Base-by-base conservation (phyloP, 2,113 vertebrate species). In the Vombatus ursinus region DNA sequence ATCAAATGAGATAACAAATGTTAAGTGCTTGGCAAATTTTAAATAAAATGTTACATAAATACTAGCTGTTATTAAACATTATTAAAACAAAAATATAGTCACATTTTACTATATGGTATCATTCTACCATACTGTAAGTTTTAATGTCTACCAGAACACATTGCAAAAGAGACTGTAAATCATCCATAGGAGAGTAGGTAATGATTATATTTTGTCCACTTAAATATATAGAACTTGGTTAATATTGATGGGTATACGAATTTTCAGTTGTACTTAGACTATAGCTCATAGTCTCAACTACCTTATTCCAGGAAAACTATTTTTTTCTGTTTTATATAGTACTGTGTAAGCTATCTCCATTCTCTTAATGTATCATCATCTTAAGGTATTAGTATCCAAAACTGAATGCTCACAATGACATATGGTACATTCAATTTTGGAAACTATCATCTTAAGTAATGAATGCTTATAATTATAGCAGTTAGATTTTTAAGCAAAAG, bases 321-420 rank as follows among this genome's bases (percentile, higher is more conserved):
- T 94, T 96, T 50, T 7, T 96, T 89, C 96, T 96, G 95, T 96
- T 96, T 93, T 92, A 96, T 95, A 90, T 44, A 61, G 95, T 14
- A 26, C 93, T 90, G 92, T 91, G 50, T 89, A 94, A 94, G 92
- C 95, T 94, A 96, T 28, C 48, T 57, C 0, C 90, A 92, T 57
- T 96, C 96, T 92, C 96, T 90, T 28, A 90, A 96, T 96, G 96
- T 94, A 77, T 51, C 26, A 19, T 94, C 89, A 90, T 48, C 93
- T 50, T 57, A 95, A 95, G 28, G 11, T 49, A 91, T 68, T 37
- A 52, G 48, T 54, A 92, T 77, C 92, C 19, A 5, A 95, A 51
- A 26, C 77, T 6, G 77, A 94, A 90, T 91, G 95, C 94, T 90
- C 91, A 91, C 84, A 47, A 50, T 90, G 91, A 68, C 12, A 47